Evolutionary conservation across 2,888 invertebrate genomes (phyloP), one percentile per base, ranked within the genome.

Genomic region (Ichneumon xanthorius): DNA sequence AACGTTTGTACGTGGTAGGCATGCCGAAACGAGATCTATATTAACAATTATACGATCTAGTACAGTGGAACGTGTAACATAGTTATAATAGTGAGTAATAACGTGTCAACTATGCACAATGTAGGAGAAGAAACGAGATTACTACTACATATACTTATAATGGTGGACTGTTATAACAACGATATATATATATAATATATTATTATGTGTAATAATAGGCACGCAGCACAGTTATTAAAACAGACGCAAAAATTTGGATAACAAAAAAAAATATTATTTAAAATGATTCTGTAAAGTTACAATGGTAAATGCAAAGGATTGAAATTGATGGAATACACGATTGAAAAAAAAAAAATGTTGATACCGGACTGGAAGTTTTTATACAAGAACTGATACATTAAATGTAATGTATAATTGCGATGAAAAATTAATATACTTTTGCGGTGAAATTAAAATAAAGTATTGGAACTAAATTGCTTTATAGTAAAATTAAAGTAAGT

Each of bases 61-160:
- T 37, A 65, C 65, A 76, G 53, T 50, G 53, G 76, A 14, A 37
- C 50, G 61, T 61, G 72, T 53, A 50, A 71, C 80, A 72, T 48
- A 61, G 80, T 63, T 68, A 67, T 85, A 85, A 85, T 79, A 58
- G 76, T 53, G 40, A 71, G 82, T 80, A 82, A 82, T 50, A 80
- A 85, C 82, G 85, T 85, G 85, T 85, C 82, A 85, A 85, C 72
- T 80, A 82, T 72, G 72, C 80, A 73, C 72, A 85, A 76, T 73
- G 68, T 65, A 75, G 68, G 67, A 71, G 75, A 82, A 61, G 22
- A 72, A 55, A 65, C 48, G 55, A 82, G 45, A 37, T 50, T 22
- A 37, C 16, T 63, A 63, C 14, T 63, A 7, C 30, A 33, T 63
- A 7, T 37, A 71, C 45, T 67, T 67, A 48, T 48, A 78, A 80